Percentiles rank a stretch among this genome's conserved stretches.
These are phyloP conservation scores for Calidris pygmaea DNA, from an alignment of 2,113 vertebrate species.

Conservation along the genomic window DNA sequence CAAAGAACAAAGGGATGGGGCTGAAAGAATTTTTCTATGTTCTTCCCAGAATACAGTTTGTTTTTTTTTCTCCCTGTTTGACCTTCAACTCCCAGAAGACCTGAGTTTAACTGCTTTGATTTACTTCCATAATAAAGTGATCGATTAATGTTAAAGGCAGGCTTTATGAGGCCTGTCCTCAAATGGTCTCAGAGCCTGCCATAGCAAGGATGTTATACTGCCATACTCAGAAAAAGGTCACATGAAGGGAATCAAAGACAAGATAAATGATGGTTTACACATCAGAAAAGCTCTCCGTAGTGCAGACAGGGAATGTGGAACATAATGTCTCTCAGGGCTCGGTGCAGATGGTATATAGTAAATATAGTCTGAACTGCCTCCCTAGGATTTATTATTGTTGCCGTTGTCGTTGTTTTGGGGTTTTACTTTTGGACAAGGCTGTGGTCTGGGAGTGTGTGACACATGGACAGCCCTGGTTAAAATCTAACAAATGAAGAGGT, in stretches of 20 bases:
- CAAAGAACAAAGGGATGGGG: neutral
- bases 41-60: conserved; percentile 38
- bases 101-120: conserved; percentile 62
- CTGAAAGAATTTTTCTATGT: conserved; percentile 9
- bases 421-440: conserved; percentile 21
- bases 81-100: conserved; percentile 63
- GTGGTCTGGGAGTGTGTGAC: neutral
- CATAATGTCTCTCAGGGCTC: conserved; percentile 46
- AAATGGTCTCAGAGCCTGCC: conserved; percentile 6
- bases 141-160: conserved; percentile 66
- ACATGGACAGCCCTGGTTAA: neutral
- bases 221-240: conserved; percentile 59
- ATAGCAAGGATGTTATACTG: conserved; percentile 52
- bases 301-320: conserved; percentile 36
- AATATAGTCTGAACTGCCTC: conserved; percentile 52
- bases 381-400: conserved; percentile 20
- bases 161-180: conserved; percentile 66
- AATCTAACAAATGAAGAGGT: neutral
- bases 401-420: neutral
- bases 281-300: conserved; percentile 39
- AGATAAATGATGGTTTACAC: conserved; percentile 65
- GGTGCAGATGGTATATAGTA: conserved; percentile 51
- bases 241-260: conserved; percentile 65
- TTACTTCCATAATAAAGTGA: conserved; percentile 69
- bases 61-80: conserved; percentile 44